Evolutionary conservation across 2,888 invertebrate genomes (phyloP).

Genomic region (Brachyopa scutellaris): DNA sequence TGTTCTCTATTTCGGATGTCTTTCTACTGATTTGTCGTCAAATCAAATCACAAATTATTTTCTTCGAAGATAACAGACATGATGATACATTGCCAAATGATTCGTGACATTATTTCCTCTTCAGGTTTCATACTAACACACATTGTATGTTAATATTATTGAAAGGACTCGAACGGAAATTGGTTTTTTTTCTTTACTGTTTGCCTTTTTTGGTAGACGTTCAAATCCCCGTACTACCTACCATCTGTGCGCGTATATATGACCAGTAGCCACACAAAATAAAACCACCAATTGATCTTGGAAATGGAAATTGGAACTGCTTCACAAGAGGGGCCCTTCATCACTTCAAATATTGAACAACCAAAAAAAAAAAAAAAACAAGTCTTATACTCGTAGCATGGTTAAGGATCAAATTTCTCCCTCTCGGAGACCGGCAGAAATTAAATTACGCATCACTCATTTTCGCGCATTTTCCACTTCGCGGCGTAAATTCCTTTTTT

Average conservation of each 20-base stretch:
- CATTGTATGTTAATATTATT: too few relatives aligned
- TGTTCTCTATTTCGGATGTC: too few relatives aligned
- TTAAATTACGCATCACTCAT: slow-evolving; percentile 72
- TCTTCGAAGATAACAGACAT: too few relatives aligned
- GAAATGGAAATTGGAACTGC: slow-evolving; percentile 65
- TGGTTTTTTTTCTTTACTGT: neutral
- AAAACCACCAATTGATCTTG: slow-evolving; percentile 71
- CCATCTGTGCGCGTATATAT: slow-evolving; percentile 55
- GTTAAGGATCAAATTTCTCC: slow-evolving; percentile 59
- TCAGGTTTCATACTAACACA: too few relatives aligned
- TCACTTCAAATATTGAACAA: slow-evolving; percentile 23
- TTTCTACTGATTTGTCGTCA: too few relatives aligned
- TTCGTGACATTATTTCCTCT: slow-evolving; percentile 32
- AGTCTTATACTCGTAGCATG: slow-evolving; percentile 32
- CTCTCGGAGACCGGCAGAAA: slow-evolving; percentile 41
- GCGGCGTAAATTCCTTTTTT: slow-evolving; percentile 65
- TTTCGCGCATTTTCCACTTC: slow-evolving; percentile 73
- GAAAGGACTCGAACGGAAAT: slow-evolving; percentile 40
- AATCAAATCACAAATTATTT: too few relatives aligned
- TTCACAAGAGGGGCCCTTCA: slow-evolving; percentile 27
- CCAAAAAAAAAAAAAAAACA: slow-evolving; percentile 17
- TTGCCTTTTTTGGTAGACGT: neutral
- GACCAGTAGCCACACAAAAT: slow-evolving; percentile 53
- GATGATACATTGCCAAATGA: slow-evolving; percentile 26
- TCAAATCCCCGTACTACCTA: neutral